phyloP scores from a whole-genome alignment of 1,140 invertebrate species.

The Drosophila equinoxialis region DNA sequence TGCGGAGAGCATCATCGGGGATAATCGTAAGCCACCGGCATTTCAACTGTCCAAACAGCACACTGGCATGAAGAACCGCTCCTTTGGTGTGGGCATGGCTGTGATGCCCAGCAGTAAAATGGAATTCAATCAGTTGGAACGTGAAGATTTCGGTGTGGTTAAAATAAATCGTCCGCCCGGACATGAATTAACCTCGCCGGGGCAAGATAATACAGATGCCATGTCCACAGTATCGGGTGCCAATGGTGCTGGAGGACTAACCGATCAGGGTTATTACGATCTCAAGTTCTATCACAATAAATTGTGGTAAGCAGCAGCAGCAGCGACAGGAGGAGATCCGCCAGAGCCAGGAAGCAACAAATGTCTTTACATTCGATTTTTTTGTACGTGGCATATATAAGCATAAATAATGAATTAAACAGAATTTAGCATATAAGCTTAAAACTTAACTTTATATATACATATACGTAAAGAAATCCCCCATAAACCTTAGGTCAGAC shows the following conservation, averaged over 20 bases:
- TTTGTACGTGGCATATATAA: slow-evolving; percentile 60
- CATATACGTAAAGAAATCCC: slow-evolving; percentile 9
- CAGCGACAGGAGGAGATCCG: slow-evolving; percentile 1
- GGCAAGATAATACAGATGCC: slow-evolving; percentile 66
- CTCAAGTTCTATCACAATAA: slow-evolving; percentile 87
- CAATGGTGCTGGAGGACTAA: slow-evolving; percentile 75
- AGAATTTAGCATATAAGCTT: slow-evolving; percentile 40
- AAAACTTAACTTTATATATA: slow-evolving; percentile 36
- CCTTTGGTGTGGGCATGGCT: slow-evolving; percentile 76
- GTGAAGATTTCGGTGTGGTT: slow-evolving; percentile 77
- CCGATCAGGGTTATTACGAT: slow-evolving; percentile 86
- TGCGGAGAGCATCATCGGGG: slow-evolving; percentile 69
- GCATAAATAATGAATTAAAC: slow-evolving; percentile 45
- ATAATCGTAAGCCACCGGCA: slow-evolving; percentile 59
- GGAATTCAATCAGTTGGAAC: slow-evolving; percentile 78
- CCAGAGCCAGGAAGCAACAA: slow-evolving; percentile 26
- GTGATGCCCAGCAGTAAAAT: slow-evolving; percentile 79
- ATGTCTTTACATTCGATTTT: slow-evolving; percentile 22
- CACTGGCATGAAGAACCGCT: slow-evolving; percentile 81
- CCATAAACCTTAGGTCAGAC: slow-evolving; percentile 34
- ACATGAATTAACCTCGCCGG: slow-evolving; percentile 62
- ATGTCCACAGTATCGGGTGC: slow-evolving; percentile 67
- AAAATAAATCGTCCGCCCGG: slow-evolving; percentile 79
- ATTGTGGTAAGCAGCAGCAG: slow-evolving; percentile 84
- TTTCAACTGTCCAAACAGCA: slow-evolving; percentile 81